Evolutionary conservation across 2,797 vertebrate genomes (phyloP), one percentile per base, ranked within the genome.

Genomic region (Eulemur coronatus): DNA sequence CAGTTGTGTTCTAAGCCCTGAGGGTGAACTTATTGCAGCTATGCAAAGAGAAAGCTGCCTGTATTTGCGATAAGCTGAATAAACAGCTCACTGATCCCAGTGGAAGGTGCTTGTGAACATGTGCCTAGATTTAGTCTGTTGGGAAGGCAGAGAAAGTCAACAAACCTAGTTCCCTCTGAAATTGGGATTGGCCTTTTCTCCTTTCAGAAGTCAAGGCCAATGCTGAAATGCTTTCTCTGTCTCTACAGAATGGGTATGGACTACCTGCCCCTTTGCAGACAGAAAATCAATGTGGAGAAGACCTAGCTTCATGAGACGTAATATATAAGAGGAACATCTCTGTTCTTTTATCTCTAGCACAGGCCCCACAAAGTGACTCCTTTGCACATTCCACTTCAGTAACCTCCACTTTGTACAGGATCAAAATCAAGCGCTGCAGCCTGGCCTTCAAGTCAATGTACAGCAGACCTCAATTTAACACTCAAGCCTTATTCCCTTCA

Each of bases 61-160:
- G 14, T 41, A 73, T 94, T 69, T 59, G 50, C 88, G 61, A 96
- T 82, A 86, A 96, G 46, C 82, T 79, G 55, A 97, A 81, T 70
- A 92, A 94, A 92, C 18, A 96, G 81, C 20, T 90, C 76, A 14
- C 1, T 24, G 20, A 65, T 89, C 41, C 70, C 69, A 70, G 46
- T 8, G 55, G 61, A 96, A 85, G 90, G 61, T 55, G 15, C 57
- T 50, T 80, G 26, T 50, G 82, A 94, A 50, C 43, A 5, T 12
- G 50, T 67, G 22, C 52, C 46, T 85, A 41, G 84, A 55, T 81
- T 86, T 72, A 84, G 73, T 50, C 65, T 82, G 3, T 17, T 70
- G 52, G 67, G n/a, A 92, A 89, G 65, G 41, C n/a, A 46, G 46
- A 82, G 43, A 78, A 95, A 72, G 73, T 92, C 67, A 92, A 79